Evolutionary conservation across 2,113 vertebrate genomes (phyloP).

Genomic region (Mungos mungo): DNA sequence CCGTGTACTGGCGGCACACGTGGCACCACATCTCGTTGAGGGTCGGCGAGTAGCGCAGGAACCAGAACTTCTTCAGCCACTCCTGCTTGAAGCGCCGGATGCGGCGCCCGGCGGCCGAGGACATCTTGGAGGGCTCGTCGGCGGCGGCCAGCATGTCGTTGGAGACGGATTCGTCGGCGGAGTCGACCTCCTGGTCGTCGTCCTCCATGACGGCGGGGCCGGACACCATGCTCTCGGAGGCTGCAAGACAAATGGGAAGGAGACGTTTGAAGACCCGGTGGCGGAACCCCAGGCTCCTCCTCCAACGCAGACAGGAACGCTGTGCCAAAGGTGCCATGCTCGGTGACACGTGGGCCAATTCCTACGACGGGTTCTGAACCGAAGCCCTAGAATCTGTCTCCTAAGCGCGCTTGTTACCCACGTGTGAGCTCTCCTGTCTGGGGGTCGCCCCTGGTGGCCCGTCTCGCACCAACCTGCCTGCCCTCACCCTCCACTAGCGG

Average conservation of each 20-base stretch:
- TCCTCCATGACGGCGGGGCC: constrained; percentile 92
- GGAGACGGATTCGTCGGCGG: constrained; percentile 94
- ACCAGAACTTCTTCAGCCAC: constrained; percentile 99
- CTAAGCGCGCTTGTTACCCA: not conserved
- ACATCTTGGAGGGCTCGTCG: constrained; percentile 92
- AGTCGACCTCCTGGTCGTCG: constrained; percentile 95
- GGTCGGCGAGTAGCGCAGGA: constrained; percentile 95
- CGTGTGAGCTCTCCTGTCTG: not conserved
- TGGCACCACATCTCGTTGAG: constrained; percentile 99
- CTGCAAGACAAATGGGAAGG: constrained; percentile 81
- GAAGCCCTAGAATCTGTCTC: not conserved
- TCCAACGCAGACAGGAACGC: not conserved
- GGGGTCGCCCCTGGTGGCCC: not conserved
- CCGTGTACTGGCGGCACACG: constrained; percentile 97
- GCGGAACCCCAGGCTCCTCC: not conserved
- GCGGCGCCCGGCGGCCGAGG: constrained; percentile 87
- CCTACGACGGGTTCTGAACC: not conserved
- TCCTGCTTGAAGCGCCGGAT: constrained; percentile 98
- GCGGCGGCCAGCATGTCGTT: constrained; percentile 91
- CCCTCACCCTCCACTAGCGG: not conserved
- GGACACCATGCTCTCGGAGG: constrained; percentile 91
- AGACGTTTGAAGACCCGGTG: not conserved
- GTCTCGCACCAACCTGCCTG: not conserved
- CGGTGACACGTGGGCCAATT: not conserved
- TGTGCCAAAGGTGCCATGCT: accelerated